Base-by-base conservation (phyloP, 2,797 vertebrate genomes). In the Erethizon dorsatum region DNA sequence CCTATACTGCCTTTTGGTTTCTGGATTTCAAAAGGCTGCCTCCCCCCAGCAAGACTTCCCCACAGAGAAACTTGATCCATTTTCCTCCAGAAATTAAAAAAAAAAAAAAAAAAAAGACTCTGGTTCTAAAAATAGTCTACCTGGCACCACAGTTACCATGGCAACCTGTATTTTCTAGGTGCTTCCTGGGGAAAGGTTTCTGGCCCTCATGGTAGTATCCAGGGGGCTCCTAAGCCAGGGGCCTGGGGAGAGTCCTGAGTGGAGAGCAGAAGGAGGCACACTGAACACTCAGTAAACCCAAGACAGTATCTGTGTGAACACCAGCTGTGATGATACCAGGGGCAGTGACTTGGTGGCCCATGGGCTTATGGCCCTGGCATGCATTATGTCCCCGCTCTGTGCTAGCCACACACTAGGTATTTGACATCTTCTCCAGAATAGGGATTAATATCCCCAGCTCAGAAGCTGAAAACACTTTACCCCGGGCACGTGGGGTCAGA, bases 61-160 rank as follows among this genome's bases (percentile, higher is more conserved):
- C 56, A 77, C 59, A 24, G 52, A 95, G 86, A 96, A 96, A 97
- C 26, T 88, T 41, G 45, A 98, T 97, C 95, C 59, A 33, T 97
- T 97, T 97, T 94, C 88, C 95, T 47, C 91, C 96, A 92, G 87
- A 95, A 96, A 97, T 98, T 96, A 96, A 96, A 94, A 88, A 97
- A 96, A 73, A 28, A 22, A 97, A 83, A 78, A 4, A 96, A 96
- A 78, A 94, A 85, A 97, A 96, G 82, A 24, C 90, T 97, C 94
- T 79, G 4, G 37, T 97, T 97, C 97, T 98, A 97, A 98, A 99
- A 98, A 99, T 98, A 98, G 97, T 95, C 95, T 57, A 79, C 88
- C 90, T 61, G 56, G 83, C n/a, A 67, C 94, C 85, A 94, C 94
- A 85, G 98, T 98, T 98, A 93, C 98, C 96, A 97, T 96, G 59